A percentile compares a stretch with the other conserved stretches of the same genome.
Conservation (phyloP, 2,113 vertebrate species). For the Talpa occidentalis region DNA sequence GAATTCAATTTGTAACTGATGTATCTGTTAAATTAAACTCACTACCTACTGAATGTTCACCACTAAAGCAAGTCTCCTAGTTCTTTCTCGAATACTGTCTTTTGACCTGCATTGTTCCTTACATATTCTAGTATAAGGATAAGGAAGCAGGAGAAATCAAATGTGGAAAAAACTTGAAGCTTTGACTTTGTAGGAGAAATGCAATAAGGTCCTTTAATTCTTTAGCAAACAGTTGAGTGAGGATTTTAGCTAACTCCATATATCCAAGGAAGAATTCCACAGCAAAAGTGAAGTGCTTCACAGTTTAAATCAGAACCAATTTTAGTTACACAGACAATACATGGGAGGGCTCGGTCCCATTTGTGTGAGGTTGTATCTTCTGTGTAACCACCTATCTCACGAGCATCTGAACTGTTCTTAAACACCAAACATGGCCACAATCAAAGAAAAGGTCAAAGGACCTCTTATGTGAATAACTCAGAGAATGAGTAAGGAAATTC, state of each 20-base stretch:
- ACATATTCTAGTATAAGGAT: background rate
- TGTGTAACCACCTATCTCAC: background rate
- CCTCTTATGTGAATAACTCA: background rate
- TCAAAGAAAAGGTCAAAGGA: background rate
- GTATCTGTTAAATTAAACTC: background rate
- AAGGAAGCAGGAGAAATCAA: conserved; percentile 31
- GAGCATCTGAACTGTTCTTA: background rate
- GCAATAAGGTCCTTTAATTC: background rate
- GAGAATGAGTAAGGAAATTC: background rate
- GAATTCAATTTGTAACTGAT: background rate
- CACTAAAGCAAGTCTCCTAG: background rate
- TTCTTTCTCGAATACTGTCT: background rate
- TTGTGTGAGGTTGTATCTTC: background rate
- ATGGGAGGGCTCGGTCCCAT: background rate
- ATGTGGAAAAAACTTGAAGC: background rate
- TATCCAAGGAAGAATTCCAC: background rate
- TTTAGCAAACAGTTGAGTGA: background rate
- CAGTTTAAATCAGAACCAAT: conserved; percentile 1
- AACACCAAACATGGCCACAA: background rate
- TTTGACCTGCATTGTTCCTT: background rate
- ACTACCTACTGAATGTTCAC: background rate
- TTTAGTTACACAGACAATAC: background rate
- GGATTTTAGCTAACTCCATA: background rate
- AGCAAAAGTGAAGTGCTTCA: background rate
- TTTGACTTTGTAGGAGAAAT: background rate